Base-by-base conservation (phyloP, 2,888 invertebrate genomes). In the Pollenia angustigena region DNA sequence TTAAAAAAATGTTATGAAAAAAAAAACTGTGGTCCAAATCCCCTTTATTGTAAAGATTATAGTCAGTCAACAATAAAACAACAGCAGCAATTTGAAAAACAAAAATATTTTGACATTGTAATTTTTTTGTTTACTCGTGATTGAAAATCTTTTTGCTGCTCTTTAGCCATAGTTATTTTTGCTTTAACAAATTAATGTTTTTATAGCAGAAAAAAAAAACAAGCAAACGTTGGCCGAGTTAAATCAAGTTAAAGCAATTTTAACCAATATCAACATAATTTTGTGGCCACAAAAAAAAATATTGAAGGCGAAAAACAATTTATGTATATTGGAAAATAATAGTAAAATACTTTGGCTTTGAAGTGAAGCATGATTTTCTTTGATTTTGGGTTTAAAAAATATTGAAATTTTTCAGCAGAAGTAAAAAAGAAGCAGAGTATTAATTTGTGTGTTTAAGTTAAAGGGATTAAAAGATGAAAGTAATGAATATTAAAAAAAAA, bases 1-100 rank as follows among this genome's bases (percentile, higher is more conserved):
- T 60, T n/a, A 0, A n/a, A 52, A 16, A 48, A 69, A 64, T 16
- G 48, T 52, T n/a, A 72, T 23, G n/a, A n/a, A 32, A 56, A 46
- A 42, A 58, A 81, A 62, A 71, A 64, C 10, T 83, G 62, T 62
- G 52, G 40, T 52, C 62, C 58, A 86, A 86, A 86, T 86, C 79
- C 71, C 64, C 68, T 81, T 87, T 84, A 87, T 84, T 84, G 76
- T 64, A 74, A 75, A 81, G 87, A 87, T 87, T 84, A 87, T 78
- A 84, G 74, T 48, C 84, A 81, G 87, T 79, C 84, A 84, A 78
- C 81, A 87, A 79, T 87, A 79, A 81, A 81, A 74, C 50, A 85
- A 68, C 16, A 72, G 40, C 18, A 64, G 16, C 60, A 56, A 62
- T 9, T 56, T 46, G 8, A 42, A 76, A 68, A 7, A 62, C 40